Percentiles rank a stretch among this genome's conserved stretches.
phyloP scores from a whole-genome alignment of 2,797 vertebrate species.

The Rhabdomys pumilio region DNA sequence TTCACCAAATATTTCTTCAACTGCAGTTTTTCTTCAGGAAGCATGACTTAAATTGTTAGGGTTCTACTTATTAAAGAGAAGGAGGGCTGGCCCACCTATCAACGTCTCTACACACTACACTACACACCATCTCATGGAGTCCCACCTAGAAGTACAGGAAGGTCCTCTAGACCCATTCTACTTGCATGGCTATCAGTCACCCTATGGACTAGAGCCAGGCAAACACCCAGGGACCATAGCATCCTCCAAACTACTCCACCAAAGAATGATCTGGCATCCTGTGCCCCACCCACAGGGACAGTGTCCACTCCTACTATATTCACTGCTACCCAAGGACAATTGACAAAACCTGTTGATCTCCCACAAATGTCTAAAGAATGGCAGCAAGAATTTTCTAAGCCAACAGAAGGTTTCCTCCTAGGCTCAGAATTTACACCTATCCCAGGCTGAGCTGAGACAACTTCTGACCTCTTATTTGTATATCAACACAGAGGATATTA shows the following conservation, averaged over 20 bases:
- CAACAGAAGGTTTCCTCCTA: neutral
- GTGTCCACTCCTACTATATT: neutral
- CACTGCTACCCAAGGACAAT: neutral
- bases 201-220: neutral
- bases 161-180: neutral
- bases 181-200: neutral
- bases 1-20: neutral
- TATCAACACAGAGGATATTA: neutral
- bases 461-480: neutral
- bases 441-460: neutral
- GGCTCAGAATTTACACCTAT: neutral
- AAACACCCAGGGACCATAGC: neutral
- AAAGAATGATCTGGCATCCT: neutral
- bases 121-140: neutral
- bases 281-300: neutral
- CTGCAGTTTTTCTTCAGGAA: neutral
- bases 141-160: neutral
- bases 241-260: neutral
- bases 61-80: neutral
- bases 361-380: neutral
- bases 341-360: neutral
- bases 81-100: neutral
- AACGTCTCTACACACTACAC: neutral
- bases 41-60: neutral
- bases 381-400: neutral